A percentile compares a stretch with the other conserved stretches of the same genome.
These are phyloP conservation scores for Tachystola acroxantha DNA, from an alignment of 2,888 invertebrate species.

Conservation along the genomic window DNA sequence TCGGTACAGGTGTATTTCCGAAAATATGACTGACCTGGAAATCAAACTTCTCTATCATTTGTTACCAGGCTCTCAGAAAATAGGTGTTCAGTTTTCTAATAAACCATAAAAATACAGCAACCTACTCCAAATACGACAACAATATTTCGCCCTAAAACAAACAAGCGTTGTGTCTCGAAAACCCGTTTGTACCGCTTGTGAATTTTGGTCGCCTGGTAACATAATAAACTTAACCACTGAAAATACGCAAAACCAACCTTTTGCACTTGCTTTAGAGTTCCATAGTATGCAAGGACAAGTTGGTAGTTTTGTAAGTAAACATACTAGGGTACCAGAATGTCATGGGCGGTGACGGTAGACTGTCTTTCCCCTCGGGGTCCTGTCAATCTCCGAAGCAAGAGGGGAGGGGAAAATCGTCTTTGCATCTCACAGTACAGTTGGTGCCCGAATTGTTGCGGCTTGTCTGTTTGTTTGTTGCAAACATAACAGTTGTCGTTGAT, in stretches of 20 bases:
- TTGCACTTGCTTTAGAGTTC: slow-evolving; percentile 1
- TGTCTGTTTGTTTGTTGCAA: slow-evolving; percentile 43
- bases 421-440: slow-evolving; percentile 22
- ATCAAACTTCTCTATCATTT: too few relatives aligned
- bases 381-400: too few relatives aligned
- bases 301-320: slow-evolving; percentile 55
- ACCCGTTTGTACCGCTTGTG: slow-evolving; percentile 42
- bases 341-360: not conserved
- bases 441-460: slow-evolving; percentile 56
- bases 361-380: not conserved
- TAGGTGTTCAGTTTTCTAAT: too few relatives aligned
- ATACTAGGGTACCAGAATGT: slow-evolving; percentile 27
- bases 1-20: too few relatives aligned
- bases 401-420: too few relatives aligned
- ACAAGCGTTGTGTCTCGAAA: slow-evolving; percentile 37
- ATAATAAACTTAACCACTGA: slow-evolving; percentile 6
- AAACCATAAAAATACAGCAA: not conserved
- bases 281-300: slow-evolving; percentile 15
- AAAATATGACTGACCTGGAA: too few relatives aligned
- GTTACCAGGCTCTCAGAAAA: too few relatives aligned
- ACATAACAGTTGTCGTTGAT: slow-evolving; percentile 49
- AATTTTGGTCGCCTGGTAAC: slow-evolving; percentile 39
- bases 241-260: not conserved
- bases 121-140: slow-evolving; percentile 13
- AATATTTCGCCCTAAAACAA: slow-evolving; percentile 20